phyloP scores from a whole-genome alignment of 2,888 invertebrate genomes.

The Pandemis corylana region DNA sequence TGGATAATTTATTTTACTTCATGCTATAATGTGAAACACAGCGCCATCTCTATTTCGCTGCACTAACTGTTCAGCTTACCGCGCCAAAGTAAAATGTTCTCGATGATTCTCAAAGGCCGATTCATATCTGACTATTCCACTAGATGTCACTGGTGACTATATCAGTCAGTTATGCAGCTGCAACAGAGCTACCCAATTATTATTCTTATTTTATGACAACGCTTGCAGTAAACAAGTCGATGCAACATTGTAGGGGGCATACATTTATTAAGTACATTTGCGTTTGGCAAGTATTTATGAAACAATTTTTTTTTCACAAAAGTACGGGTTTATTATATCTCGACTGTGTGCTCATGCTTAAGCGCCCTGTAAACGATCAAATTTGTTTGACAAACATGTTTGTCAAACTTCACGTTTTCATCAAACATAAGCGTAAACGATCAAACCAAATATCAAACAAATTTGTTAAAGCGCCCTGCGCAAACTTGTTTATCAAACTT shows the following conservation, averaged over 20 bases:
- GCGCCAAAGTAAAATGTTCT: not conserved
- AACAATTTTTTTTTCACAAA: no score
- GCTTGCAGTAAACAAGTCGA: conserved; percentile 8
- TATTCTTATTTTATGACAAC: not conserved
- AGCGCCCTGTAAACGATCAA: no score
- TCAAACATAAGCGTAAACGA: no score
- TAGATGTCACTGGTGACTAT: conserved; percentile 3
- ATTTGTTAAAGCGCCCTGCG: no score
- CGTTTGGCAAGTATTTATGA: not conserved
- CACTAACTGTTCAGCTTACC: conserved; percentile 4
- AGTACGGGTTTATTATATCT: no score
- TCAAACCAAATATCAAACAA: no score
- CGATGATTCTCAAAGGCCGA: not conserved
- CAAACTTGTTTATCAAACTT: no score
- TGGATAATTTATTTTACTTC: no score
- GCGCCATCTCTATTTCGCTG: conserved; percentile 18
- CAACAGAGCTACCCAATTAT: not conserved
- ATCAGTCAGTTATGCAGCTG: not conserved
- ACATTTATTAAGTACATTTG: not conserved
- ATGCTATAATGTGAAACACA: not conserved
- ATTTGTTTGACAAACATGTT: no score
- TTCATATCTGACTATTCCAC: not conserved
- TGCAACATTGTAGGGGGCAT: not conserved
- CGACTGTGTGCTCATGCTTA: no score
- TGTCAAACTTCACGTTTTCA: no score